Evolutionary conservation across 1,140 invertebrate species (phyloP), one percentile per base, ranked within the genome.

Genomic region (Drosophila eugracilis): DNA sequence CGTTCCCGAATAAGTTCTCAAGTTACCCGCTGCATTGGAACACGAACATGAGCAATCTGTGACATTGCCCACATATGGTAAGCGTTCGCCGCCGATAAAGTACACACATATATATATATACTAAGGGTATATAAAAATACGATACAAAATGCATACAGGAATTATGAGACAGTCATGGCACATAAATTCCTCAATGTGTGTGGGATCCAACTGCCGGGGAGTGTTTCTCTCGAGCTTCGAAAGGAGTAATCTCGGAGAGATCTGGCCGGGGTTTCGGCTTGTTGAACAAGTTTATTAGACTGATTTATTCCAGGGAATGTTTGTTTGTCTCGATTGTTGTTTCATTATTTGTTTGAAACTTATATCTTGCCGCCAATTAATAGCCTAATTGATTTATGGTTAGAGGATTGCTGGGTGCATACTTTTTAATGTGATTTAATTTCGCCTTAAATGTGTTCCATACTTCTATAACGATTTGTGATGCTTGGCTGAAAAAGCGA

Each of bases 161-260:
- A 86, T 77, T 52, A 81, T 85, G 66, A 81, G 73, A 86, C 67
- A 69, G 67, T 59, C 57, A 53, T 65, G 59, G 55, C 73, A 69
- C 81, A 86, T 77, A 86, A 77, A 86, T 85, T 75, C 63, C 52
- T 88, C 81, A 86, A 88, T 86, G 81, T 88, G 78, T 86, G 81
- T 86, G 81, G 83, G 77, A 81, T 75, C 55, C 55, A 52, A 32
- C 45, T 14, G 21, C 37, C 9, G 47, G 39, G 53, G 66, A 59
- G 63, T 70, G 63, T 62, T 65, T 30, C 55, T 15, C 48, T 41
- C 5, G 34, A 41, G 47, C 47, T 67, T 44, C 21, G 7, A 28
- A 66, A 66, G n/a, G 36, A 14, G 36, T 60, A 39, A 65, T 63
- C 59, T 36, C 22, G 1, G 12, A 26, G n/a, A 41, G 37, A 37